Conservation (phyloP, 1,140 invertebrate species). For the Zaprionus ghesquierei region DNA sequence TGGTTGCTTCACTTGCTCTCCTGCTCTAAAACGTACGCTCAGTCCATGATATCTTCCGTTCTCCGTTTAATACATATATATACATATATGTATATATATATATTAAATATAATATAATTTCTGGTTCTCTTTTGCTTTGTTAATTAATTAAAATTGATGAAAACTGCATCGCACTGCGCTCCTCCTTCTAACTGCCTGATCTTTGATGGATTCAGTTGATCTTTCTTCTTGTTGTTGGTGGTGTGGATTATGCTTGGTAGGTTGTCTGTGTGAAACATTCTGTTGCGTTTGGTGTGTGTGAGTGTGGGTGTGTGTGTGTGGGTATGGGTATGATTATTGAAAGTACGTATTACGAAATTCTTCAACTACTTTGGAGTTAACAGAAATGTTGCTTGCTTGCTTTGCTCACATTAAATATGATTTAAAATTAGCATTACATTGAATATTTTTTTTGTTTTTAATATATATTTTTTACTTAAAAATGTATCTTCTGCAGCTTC, state of each 20-base stretch:
- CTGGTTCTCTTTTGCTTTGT: conserved; percentile 6
- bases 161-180: conserved; percentile 53
- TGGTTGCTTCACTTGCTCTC: conserved; percentile 50
- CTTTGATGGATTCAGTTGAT: conserved; percentile 31
- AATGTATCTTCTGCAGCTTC: conserved; percentile 53
- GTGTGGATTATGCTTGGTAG: conserved; percentile 78
- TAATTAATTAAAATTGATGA: conserved; percentile 71
- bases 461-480: conserved; percentile 70
- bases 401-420: conserved; percentile 50
- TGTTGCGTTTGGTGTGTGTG: conserved; percentile 24
- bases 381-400: conserved; percentile 58
- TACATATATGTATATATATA: conserved; percentile 26
- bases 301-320: conserved; percentile 14
- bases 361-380: conserved; percentile 62
- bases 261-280: conserved; percentile 51
- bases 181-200: conserved; percentile 24
- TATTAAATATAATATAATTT: conserved; percentile 39
- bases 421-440: conserved; percentile 72
- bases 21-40: conserved; percentile 68
- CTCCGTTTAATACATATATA: conserved; percentile 24
- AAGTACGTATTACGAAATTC: conserved; percentile 39
- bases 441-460: conserved; percentile 44
- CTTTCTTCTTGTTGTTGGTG: conserved; percentile 54
- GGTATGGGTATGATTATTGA: conserved; percentile 42
- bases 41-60: conserved; percentile 72